Percentiles rank a stretch among this genome's conserved stretches.
Evolutionary conservation across 2,888 invertebrate species (phyloP).

Genomic region (Andrena flavipes): DNA sequence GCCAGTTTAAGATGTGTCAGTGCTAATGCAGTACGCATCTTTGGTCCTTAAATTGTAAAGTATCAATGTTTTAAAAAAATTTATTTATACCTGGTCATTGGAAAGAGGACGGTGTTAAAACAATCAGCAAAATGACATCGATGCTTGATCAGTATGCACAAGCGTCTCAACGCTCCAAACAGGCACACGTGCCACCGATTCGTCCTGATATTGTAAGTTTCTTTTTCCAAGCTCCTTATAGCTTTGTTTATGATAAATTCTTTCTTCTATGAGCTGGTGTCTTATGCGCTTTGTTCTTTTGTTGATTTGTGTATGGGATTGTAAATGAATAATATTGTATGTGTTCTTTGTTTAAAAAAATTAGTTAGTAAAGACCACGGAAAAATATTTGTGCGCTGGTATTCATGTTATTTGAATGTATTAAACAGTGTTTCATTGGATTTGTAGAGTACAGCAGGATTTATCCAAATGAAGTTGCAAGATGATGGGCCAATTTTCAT

Average conservation of each 20-base stretch:
- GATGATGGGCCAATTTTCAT: slow-evolving; percentile 94
- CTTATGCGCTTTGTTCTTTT: not conserved
- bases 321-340: not conserved
- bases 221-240: not conserved
- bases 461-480: slow-evolving; percentile 87
- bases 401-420: slow-evolving; percentile 8
- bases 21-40: not conserved
- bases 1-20: not conserved
- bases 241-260: not conserved
- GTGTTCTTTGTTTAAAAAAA: not conserved
- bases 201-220: slow-evolving; percentile 85
- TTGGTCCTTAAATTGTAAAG: not conserved
- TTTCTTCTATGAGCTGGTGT: too few species aligned
- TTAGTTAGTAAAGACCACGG: not conserved
- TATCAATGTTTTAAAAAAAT: not conserved
- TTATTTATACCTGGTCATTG: not conserved
- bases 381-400: not conserved
- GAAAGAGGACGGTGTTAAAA: not conserved
- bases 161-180: slow-evolving; percentile 88
- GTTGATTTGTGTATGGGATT: not conserved
- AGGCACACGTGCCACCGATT: slow-evolving; percentile 80
- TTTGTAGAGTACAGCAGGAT: slow-evolving; percentile 85
- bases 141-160: slow-evolving; percentile 94
- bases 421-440: slow-evolving; percentile 15
- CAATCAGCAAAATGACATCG: slow-evolving; percentile 88